A percentile compares a stretch with the other conserved stretches of the same genome.
These are phyloP conservation scores for Acleris sparsana DNA, from an alignment of 2,888 invertebrate species.

Conservation along the genomic window DNA sequence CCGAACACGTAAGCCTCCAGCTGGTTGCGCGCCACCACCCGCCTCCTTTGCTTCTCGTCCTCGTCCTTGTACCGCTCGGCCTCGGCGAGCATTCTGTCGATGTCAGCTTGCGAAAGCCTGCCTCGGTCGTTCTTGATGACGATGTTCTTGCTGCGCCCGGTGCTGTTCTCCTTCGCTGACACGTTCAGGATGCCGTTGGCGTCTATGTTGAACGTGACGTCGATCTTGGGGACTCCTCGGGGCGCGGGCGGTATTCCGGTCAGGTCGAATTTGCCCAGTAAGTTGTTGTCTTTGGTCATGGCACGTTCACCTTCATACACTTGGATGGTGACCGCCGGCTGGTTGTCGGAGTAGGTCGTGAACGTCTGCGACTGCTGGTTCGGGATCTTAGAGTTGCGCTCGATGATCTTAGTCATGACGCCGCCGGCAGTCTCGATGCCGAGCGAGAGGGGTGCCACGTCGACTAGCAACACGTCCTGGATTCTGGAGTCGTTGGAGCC, in stretches of 20 bases:
- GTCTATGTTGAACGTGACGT: slow-evolving; percentile 87
- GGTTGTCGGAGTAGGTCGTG: slow-evolving; percentile 89
- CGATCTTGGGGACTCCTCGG: slow-evolving; percentile 83
- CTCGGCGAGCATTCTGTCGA: slow-evolving; percentile 87
- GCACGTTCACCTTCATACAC: slow-evolving; percentile 88
- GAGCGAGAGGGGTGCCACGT: slow-evolving; percentile 83
- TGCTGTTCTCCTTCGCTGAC: slow-evolving; percentile 85
- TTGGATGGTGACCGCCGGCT: slow-evolving; percentile 86
- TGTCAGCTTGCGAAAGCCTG: slow-evolving; percentile 88
- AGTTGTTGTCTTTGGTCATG: slow-evolving; percentile 88
- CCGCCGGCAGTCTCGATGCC: slow-evolving; percentile 89
- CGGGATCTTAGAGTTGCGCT: slow-evolving; percentile 86
- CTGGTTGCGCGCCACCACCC: slow-evolving; percentile 85
- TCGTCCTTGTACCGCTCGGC: slow-evolving; percentile 86
- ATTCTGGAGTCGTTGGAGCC: slow-evolving; percentile 87
- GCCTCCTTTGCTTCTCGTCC: slow-evolving; percentile 84
- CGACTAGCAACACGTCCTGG: slow-evolving; percentile 83
- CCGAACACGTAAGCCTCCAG: slow-evolving; percentile 84
- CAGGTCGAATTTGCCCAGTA: slow-evolving; percentile 81
- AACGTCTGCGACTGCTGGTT: slow-evolving; percentile 86
- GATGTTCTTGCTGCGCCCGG: slow-evolving; percentile 86
- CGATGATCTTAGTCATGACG: slow-evolving; percentile 87
- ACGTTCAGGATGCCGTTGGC: slow-evolving; percentile 90
- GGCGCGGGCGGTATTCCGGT: slow-evolving; percentile 85
- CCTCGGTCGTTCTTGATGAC: slow-evolving; percentile 90